These are phyloP conservation scores for Poecilia picta DNA, from an alignment of 2,797 vertebrate genomes.

Conservation along the genomic window DNA sequence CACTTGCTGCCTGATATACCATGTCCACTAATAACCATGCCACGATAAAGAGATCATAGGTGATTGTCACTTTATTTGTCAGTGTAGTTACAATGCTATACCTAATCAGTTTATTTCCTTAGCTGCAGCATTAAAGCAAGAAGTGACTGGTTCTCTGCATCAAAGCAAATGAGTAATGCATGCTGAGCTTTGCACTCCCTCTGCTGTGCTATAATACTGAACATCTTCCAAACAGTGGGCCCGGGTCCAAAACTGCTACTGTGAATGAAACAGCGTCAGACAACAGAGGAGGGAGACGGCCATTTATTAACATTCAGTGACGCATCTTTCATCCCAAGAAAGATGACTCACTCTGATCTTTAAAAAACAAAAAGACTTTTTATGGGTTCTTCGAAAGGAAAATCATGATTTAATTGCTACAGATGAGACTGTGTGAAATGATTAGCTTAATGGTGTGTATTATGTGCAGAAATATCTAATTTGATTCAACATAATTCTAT, in stretches of 20 bases:
- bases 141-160: neutral
- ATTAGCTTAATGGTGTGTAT: neutral
- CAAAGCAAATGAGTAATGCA: neutral
- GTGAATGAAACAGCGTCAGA: neutral
- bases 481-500: neutral
- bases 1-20: neutral
- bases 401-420: neutral
- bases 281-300: conserved; percentile 27
- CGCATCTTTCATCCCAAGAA: neutral
- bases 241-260: neutral
- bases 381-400: neutral
- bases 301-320: conserved; percentile 53
- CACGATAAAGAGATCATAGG: neutral
- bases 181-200: neutral
- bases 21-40: neutral
- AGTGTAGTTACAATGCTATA: neutral
- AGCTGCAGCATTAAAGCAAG: neutral
- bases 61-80: neutral
- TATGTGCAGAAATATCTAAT: neutral
- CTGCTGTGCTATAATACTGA: neutral
- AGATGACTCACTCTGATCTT: neutral
- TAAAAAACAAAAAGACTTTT: neutral
- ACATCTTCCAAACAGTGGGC: neutral
- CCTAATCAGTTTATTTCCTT: neutral
- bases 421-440: neutral